Conservation (phyloP, 2,797 vertebrate genomes). For the Rhinichthys osculus region DNA sequence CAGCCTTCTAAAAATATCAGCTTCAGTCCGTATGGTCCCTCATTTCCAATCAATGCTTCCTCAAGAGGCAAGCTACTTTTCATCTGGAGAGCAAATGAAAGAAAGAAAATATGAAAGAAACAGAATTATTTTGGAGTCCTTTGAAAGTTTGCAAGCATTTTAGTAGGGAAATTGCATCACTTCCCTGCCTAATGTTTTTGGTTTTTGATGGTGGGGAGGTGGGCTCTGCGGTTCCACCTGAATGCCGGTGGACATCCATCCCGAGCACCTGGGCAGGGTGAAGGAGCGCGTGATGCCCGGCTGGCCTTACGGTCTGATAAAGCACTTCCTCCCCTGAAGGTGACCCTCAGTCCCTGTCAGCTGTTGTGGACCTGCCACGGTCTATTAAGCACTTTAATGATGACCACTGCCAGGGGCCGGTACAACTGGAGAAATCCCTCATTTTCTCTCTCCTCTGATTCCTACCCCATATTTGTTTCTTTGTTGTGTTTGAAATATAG, state of each 20-base stretch:
- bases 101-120: constrained; percentile 28
- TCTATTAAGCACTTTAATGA: constrained; percentile 82
- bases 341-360: constrained; percentile 74
- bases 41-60: constrained; percentile 42
- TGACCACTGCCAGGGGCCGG: constrained; percentile 67
- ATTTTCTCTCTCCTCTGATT: constrained; percentile 48
- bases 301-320: constrained; percentile 70
- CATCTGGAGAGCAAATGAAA: constrained; percentile 44
- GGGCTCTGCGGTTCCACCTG: constrained; percentile 71
- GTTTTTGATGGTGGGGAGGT: constrained; percentile 58
- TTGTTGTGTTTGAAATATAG: background rate
- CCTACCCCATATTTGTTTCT: background rate
- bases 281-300: constrained; percentile 62
- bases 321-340: constrained; percentile 75
- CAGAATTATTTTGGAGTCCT: background rate
- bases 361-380: constrained; percentile 70
- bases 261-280: constrained; percentile 63
- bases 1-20: constrained; percentile 55
- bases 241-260: constrained; percentile 69
- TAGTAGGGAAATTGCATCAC: constrained; percentile 38
- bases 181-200: constrained; percentile 45
- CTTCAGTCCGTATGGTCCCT: constrained; percentile 16
- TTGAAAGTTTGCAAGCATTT: background rate
- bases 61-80: constrained; percentile 36
- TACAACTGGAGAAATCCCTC: constrained; percentile 30